Base-by-base conservation (phyloP, 2,888 invertebrate genomes). In the Glyphotaelius pellucidus region DNA sequence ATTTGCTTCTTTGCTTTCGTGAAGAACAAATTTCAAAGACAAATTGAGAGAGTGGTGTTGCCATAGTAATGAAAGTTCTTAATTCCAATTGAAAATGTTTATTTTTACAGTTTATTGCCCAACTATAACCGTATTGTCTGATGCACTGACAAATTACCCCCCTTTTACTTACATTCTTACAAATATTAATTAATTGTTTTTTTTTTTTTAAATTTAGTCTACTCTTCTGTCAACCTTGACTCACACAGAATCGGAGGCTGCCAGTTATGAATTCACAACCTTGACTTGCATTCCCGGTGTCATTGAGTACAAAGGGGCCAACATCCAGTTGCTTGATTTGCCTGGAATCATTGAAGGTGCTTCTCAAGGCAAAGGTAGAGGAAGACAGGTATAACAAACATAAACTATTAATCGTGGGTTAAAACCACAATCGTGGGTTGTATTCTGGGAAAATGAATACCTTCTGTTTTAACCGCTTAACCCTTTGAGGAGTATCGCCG, bases 341-440 rank as follows among this genome's bases (percentile, higher is more conserved):
- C 99, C 99, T 92, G 99, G 99, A 95, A 99, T 99, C 95, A 99
- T 99, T 95, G 99, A 99, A 96, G 99, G 99, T 92, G 99, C 99
- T 93, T 98, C 99, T 2, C 99, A 97, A 95, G 98, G 98, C 93
- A 98, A 98, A 96, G 99, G 99, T 94, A 96, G 99, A 95, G 99
- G 99, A 93, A 96, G 98, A 94, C 98, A 99, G 96, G 97, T 96
- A 83, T 80, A 25, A 15, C 52, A 67, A 7, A 11, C 30, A 85
- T 12, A 38, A 52, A 52, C 0, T 67, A 52, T n/a, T 79, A n/a
- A n/a, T n/a, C n/a, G n/a, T n/a, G n/a, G n/a, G n/a, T n/a, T n/a
- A n/a, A 47, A 47, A 47, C 42, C 14, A 0, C 14, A 47, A 47
- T 47, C 14, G 14, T 47, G 14, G 42, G 42, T 14, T 47, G 42